These are phyloP conservation scores for Malacosoma neustria DNA, from an alignment of 2,888 invertebrate species.

Conservation along the genomic window DNA sequence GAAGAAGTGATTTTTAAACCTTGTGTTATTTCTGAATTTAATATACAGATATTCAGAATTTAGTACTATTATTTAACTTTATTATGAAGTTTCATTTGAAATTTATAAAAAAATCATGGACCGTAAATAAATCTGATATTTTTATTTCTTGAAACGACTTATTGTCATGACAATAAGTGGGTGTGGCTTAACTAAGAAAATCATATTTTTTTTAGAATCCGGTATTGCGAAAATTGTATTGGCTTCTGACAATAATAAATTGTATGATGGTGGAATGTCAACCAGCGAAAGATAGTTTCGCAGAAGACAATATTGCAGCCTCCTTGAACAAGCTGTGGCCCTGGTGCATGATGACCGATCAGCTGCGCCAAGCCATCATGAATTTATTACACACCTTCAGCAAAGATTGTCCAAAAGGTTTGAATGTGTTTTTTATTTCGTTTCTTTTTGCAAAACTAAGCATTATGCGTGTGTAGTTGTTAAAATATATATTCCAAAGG, in stretches of 20 bases:
- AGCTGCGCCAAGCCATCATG: constrained; percentile 65
- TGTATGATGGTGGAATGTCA: constrained; percentile 74
- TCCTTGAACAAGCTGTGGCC: constrained; percentile 79
- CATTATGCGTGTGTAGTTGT: no score
- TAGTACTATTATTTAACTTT: no score
- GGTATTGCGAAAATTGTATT: constrained; percentile 71
- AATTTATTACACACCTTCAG: constrained; percentile 78
- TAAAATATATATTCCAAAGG: no score
- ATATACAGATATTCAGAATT: no score
- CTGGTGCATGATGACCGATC: constrained; percentile 77
- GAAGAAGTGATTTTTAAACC: no score
- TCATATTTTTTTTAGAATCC: constrained; percentile 52
- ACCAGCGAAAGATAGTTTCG: constrained; percentile 70
- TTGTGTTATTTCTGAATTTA: no score
- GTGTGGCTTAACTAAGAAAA: no score
- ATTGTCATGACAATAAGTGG: no score
- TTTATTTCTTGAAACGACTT: no score
- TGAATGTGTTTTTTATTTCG: constrained; percentile 6
- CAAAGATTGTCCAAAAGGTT: constrained; percentile 77
- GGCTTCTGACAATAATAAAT: constrained; percentile 71
- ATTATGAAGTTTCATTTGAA: no score
- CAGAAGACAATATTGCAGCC: constrained; percentile 70
- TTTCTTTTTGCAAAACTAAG: not conserved
- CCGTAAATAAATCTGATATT: no score
- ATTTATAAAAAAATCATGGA: no score